Evolutionary conservation across 2,113 vertebrate genomes (phyloP).

Genomic region (Paraplagusia blochii): DNA sequence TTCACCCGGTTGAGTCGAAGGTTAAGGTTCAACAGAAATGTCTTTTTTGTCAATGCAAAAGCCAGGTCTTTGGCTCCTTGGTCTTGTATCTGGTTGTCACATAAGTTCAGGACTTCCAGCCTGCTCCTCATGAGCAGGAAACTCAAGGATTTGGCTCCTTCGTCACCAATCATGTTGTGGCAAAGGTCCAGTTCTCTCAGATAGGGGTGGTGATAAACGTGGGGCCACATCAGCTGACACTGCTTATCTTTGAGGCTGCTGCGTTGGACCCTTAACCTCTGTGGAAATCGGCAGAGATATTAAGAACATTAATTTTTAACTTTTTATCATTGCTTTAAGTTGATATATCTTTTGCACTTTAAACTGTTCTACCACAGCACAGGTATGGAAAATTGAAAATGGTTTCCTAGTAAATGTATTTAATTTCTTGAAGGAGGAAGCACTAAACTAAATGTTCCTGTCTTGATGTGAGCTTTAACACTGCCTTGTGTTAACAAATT

Average conservation of each 20-base stretch:
- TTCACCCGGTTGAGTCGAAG: slow-evolving; percentile 83
- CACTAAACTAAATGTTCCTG: too few species aligned
- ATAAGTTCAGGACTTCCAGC: slow-evolving; percentile 78
- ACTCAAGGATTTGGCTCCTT: slow-evolving; percentile 78
- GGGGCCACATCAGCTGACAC: slow-evolving; percentile 76
- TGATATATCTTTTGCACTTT: too few species aligned
- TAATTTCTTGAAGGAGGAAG: too few species aligned
- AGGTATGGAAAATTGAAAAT: too few species aligned
- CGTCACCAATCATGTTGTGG: slow-evolving; percentile 86
- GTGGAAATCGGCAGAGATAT: slow-evolving; percentile 2
- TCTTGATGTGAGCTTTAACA: too few species aligned
- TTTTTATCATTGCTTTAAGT: too few species aligned
- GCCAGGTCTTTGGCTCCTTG: slow-evolving; percentile 83
- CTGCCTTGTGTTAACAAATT: too few species aligned
- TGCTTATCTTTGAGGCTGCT: slow-evolving; percentile 85
- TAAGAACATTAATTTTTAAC: too few species aligned
- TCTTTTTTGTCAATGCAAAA: slow-evolving; percentile 78
- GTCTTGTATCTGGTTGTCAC: slow-evolving; percentile 79
- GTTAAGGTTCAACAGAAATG: slow-evolving; percentile 79
- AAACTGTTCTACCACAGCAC: too few species aligned
- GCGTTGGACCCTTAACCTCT: slow-evolving; percentile 82
- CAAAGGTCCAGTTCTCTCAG: slow-evolving; percentile 85
- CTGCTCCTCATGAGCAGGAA: slow-evolving; percentile 80
- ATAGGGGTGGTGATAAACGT: slow-evolving; percentile 81
- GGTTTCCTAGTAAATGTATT: too few species aligned